Percentiles rank a stretch among this genome's conserved stretches.
phyloP scores from a whole-genome alignment of 2,797 vertebrate genomes.

The Gambelia wislizenii region DNA sequence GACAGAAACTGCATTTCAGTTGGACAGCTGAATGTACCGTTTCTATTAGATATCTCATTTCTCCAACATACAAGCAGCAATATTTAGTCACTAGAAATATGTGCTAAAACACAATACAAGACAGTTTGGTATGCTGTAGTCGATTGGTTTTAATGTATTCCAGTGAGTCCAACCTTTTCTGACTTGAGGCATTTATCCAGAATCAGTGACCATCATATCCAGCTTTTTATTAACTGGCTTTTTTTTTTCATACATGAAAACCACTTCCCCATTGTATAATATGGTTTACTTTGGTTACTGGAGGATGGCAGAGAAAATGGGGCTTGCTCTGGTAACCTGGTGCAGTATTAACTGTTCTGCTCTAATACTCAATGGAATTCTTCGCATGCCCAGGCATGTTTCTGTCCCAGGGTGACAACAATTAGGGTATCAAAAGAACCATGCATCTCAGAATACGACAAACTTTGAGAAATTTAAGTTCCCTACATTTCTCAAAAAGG shows the following conservation, averaged over 20 bases:
- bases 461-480: neutral
- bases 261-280: fast-evolving
- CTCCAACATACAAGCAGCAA: neutral
- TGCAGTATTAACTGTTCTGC: conserved; percentile 10
- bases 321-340: neutral
- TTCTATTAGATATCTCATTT: neutral
- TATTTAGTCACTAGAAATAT: neutral
- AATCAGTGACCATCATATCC: neutral
- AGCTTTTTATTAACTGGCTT: neutral
- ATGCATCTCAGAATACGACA: conserved; percentile 10
- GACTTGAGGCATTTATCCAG: neutral
- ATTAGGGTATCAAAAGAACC: conserved; percentile 8
- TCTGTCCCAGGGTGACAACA: neutral
- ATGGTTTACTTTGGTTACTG: conserved; percentile 28
- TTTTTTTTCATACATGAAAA: fast-evolving
- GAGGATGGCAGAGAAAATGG: conserved; percentile 15
- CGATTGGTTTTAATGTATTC: neutral
- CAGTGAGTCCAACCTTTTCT: fast-evolving
- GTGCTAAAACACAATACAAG: neutral
- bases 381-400: conserved; percentile 45
- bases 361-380: neutral
- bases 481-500: neutral
- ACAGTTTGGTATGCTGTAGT: neutral
- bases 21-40: neutral
- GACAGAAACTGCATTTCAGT: neutral